Evolutionary conservation across 2,888 invertebrate genomes (phyloP).

Genomic region (Pammene aurita): DNA sequence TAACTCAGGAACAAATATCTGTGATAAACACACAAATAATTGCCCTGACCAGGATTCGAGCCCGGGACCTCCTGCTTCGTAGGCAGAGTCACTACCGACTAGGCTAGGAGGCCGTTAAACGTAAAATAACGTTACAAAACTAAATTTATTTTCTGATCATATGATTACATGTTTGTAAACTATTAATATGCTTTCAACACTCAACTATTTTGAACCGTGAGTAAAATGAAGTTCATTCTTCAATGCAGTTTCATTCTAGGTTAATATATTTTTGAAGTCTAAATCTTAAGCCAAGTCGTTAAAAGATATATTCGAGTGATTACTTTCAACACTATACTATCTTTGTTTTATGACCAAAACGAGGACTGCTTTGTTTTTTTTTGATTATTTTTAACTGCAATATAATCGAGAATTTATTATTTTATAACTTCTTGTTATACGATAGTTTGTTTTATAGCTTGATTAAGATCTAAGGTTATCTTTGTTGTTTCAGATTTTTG

Average conservation of each 20-base stretch:
- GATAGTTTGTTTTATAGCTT: constrained; percentile 1
- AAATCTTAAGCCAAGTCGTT: background rate
- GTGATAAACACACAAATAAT: no score
- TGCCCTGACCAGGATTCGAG: no score
- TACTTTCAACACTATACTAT: constrained; percentile 6
- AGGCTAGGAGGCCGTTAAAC: no score
- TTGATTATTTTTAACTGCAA: constrained; percentile 18
- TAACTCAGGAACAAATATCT: no score
- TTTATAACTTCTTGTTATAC: constrained; percentile 22
- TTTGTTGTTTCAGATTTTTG: background rate
- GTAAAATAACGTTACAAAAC: no score
- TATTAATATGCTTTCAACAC: constrained; percentile 13
- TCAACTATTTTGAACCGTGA: background rate
- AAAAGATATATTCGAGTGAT: background rate
- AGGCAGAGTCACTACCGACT: no score
- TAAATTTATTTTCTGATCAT: background rate
- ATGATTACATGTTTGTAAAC: constrained; percentile 6
- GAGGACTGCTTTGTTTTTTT: constrained; percentile 7
- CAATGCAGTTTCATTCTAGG: background rate
- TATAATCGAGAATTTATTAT: constrained; percentile 25
- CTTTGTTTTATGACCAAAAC: constrained; percentile 24
- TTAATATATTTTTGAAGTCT: background rate
- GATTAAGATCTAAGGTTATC: constrained; percentile 13
- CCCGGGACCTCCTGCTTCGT: no score
- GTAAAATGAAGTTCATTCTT: background rate